Conservation (phyloP, 2,797 vertebrate genomes). For the Agapornis canus region DNA sequence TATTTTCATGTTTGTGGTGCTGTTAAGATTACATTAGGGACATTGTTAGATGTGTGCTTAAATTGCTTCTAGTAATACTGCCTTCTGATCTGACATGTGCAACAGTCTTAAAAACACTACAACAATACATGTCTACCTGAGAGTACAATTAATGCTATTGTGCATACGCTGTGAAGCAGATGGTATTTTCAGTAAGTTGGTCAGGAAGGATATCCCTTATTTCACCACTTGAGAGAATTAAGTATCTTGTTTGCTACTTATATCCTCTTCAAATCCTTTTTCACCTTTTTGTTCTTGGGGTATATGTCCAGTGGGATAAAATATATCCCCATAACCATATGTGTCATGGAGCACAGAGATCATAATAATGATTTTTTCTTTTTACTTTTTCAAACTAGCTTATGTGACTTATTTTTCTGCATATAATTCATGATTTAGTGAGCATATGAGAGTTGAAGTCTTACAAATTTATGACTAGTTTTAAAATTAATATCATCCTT, state of each 20-base stretch:
- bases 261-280: neutral
- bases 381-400: neutral
- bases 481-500: neutral
- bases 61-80: neutral
- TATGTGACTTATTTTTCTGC: neutral
- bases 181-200: slow-evolving; percentile 13
- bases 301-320: neutral
- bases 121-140: neutral
- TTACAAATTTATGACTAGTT: neutral
- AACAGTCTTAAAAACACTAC: neutral
- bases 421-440: neutral
- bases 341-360: neutral
- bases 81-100: neutral
- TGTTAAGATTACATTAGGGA: neutral
- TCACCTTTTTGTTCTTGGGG: neutral
- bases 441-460: neutral
- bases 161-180: neutral
- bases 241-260: neutral
- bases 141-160: neutral
- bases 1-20: neutral
- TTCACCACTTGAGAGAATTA: slow-evolving; percentile 18
- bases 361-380: neutral
- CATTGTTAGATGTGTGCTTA: neutral
- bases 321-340: neutral
- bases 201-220: neutral